Conservation (phyloP, 2,888 invertebrate genomes). For the Philonicus albiceps region DNA sequence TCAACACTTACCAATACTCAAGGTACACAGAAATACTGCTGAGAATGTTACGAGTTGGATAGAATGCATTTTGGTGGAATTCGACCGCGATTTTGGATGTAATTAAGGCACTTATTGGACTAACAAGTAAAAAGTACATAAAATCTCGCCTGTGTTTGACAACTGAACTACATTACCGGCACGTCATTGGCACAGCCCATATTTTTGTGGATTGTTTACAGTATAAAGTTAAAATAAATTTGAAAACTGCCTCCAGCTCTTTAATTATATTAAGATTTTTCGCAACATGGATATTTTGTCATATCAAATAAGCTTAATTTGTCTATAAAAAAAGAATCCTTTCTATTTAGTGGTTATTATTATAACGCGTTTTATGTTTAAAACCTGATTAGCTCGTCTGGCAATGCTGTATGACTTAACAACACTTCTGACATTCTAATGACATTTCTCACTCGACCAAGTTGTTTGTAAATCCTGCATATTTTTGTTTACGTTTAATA, state of each 20-base stretch:
- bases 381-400: neutral
- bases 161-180: neutral
- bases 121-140: neutral
- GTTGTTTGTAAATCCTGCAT: neutral
- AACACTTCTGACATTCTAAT: neutral
- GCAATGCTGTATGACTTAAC: neutral
- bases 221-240: neutral
- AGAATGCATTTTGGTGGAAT: neutral
- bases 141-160: neutral
- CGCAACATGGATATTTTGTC: neutral
- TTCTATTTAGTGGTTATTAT: neutral
- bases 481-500: neutral
- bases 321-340: neutral
- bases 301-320: neutral
- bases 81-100: neutral
- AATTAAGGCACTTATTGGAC: neutral
- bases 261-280: neutral
- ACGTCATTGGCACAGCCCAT: neutral
- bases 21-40: neutral
- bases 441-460: neutral
- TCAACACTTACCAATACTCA: neutral
- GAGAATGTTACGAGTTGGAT: neutral
- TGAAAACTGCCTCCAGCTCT: neutral
- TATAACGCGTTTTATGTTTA: too few species aligned
- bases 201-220: neutral